phyloP scores from a whole-genome alignment of 2,888 invertebrate species.

The Cyclophora albipunctata region DNA sequence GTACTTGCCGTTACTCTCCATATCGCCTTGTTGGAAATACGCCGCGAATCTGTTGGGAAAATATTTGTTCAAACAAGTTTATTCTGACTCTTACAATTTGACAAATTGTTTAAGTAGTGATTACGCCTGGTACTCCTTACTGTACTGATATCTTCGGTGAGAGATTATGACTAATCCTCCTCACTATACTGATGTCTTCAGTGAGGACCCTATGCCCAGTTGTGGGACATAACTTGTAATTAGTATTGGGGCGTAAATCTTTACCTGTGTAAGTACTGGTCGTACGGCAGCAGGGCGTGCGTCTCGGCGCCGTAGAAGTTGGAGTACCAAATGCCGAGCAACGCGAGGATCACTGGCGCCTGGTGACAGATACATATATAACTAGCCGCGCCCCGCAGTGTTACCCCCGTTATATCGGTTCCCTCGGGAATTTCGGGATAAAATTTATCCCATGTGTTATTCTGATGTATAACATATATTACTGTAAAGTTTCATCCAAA shows the following conservation, averaged over 20 bases:
- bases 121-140: too few relatives aligned
- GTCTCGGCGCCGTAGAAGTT: slow-evolving; percentile 98
- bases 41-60: slow-evolving; percentile 84
- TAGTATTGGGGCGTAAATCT: too few relatives aligned
- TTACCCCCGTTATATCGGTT: too few relatives aligned
- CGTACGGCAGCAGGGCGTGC: slow-evolving; percentile 96
- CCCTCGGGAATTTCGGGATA: too few relatives aligned
- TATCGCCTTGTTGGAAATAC: slow-evolving; percentile 99
- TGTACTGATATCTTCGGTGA: not conserved
- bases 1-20: slow-evolving; percentile 99
- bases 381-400: too few relatives aligned
- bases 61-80: too few relatives aligned
- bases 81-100: too few relatives aligned
- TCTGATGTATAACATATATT: too few relatives aligned
- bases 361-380: slow-evolving; percentile 52
- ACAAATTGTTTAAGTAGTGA: too few relatives aligned
- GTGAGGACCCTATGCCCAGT: not conserved
- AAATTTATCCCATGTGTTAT: too few relatives aligned
- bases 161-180: not conserved
- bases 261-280: slow-evolving; percentile 95
- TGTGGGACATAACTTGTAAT: too few relatives aligned
- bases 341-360: slow-evolving; percentile 94
- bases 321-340: slow-evolving; percentile 94
- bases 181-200: not conserved
- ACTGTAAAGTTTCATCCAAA: too few relatives aligned